Conservation (phyloP, 2,113 vertebrate genomes). For the Poicephalus meyeri region DNA sequence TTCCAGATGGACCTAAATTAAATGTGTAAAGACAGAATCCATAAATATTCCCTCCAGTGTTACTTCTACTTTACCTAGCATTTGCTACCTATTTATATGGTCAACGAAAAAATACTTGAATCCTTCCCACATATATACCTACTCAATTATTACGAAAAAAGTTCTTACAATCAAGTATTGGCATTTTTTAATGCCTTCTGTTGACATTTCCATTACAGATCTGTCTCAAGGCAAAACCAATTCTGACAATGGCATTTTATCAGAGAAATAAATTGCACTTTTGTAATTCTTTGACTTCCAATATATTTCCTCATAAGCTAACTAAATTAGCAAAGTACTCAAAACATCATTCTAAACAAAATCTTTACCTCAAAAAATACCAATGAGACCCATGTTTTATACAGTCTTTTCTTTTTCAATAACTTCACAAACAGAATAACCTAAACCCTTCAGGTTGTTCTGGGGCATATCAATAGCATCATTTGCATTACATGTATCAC, state of each 20-base stretch:
- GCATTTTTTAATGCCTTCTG: constrained; percentile 14
- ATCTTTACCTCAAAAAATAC: not conserved
- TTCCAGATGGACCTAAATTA: constrained; percentile 35
- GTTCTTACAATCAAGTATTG: not conserved
- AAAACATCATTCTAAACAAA: constrained; percentile 11
- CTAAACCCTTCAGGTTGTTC: constrained; percentile 56
- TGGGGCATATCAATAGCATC: constrained; percentile 33
- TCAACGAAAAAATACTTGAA: not conserved
- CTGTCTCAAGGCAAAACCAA: not conserved
- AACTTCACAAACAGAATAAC: not conserved
- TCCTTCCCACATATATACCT: not conserved
- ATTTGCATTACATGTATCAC: constrained; percentile 54
- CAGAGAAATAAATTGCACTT: not conserved
- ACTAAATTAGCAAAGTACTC: constrained; percentile 22
- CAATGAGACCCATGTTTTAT: not conserved
- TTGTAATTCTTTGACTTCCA: not conserved
- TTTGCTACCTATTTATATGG: not conserved
- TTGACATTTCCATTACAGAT: constrained; percentile 1
- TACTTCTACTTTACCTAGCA: not conserved
- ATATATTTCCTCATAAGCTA: constrained; percentile 3
- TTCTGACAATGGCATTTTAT: not conserved
- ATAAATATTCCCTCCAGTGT: not conserved
- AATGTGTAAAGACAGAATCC: constrained; percentile 11
- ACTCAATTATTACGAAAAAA: not conserved
- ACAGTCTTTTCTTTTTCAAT: not conserved